Conservation (phyloP, 2,797 vertebrate species). For the Spinibarbus caldwelli region DNA sequence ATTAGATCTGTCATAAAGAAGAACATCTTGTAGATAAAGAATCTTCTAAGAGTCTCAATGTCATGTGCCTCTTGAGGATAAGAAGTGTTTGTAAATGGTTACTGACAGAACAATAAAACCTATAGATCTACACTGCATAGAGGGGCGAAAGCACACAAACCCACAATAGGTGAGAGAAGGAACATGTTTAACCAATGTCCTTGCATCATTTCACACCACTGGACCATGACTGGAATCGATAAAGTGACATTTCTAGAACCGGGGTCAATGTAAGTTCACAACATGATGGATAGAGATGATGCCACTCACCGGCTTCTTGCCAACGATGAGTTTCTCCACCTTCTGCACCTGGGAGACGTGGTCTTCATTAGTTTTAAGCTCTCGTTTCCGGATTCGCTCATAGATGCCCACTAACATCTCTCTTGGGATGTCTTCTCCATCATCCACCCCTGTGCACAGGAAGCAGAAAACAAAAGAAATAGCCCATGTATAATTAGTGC, state of each 20-base stretch:
- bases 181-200: slow-evolving; percentile 12
- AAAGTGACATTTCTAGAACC: slow-evolving; percentile 11
- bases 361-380: slow-evolving; percentile 96
- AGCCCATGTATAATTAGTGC: background rate
- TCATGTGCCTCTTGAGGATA: slow-evolving; percentile 26
- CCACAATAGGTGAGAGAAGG: slow-evolving; percentile 1
- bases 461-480: background rate
- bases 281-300: slow-evolving; percentile 23
- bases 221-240: slow-evolving; percentile 28
- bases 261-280: slow-evolving; percentile 31
- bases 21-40: slow-evolving; percentile 45
- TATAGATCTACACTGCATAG: background rate
- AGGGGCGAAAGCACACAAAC: background rate
- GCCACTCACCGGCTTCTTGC: slow-evolving; percentile 92
- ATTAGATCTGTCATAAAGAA: slow-evolving; percentile 50
- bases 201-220: slow-evolving; percentile 29
- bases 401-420: slow-evolving; percentile 96
- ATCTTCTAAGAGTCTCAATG: slow-evolving; percentile 44
- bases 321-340: slow-evolving; percentile 98
- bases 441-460: slow-evolving; percentile 86
- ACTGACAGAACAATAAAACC: slow-evolving; percentile 11
- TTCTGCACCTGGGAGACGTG: slow-evolving; percentile 98
- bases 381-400: slow-evolving; percentile 92
- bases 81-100: background rate
- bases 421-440: slow-evolving; percentile 94